phyloP scores from a whole-genome alignment of 2,888 invertebrate species.

The Rutpela maculata region DNA sequence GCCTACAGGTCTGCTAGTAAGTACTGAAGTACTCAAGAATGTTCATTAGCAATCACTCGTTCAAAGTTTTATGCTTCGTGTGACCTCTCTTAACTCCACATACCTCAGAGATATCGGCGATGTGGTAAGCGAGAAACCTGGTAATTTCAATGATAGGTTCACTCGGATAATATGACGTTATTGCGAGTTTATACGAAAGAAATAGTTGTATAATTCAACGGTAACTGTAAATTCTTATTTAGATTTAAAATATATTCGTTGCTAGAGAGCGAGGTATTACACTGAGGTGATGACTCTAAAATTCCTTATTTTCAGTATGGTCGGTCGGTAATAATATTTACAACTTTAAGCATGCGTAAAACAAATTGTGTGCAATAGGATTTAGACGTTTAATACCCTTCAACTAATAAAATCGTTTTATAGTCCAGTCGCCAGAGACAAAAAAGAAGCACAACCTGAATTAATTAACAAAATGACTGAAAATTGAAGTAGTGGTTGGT shows the following conservation, averaged over 20 bases:
- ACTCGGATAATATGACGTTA: neutral
- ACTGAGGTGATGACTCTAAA: too few species aligned
- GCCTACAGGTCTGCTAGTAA: conserved; percentile 24
- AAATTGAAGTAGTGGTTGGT: too few species aligned
- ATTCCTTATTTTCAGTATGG: too few species aligned
- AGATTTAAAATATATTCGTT: neutral
- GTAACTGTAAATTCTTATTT: conserved; percentile 14
- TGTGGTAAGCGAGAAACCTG: conserved; percentile 46
- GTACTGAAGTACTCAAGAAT: conserved; percentile 38
- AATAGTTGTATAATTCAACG: neutral
- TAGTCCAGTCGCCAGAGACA: too few species aligned
- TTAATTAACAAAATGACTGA: too few species aligned
- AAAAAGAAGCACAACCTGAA: too few species aligned
- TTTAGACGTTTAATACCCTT: too few species aligned
- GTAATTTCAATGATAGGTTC: conserved; percentile 30
- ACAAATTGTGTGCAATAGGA: too few species aligned
- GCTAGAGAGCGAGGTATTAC: neutral
- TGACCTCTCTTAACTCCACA: conserved; percentile 59
- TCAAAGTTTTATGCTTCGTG: conserved; percentile 60
- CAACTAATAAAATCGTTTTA: too few species aligned
- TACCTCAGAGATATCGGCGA: conserved; percentile 54
- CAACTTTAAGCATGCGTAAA: too few species aligned
- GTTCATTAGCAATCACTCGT: conserved; percentile 42
- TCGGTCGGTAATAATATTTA: too few species aligned
- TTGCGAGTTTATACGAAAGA: neutral